Evolutionary conservation across 2,113 vertebrate species (phyloP).

Genomic region (Amphilophus citrinellus): DNA sequence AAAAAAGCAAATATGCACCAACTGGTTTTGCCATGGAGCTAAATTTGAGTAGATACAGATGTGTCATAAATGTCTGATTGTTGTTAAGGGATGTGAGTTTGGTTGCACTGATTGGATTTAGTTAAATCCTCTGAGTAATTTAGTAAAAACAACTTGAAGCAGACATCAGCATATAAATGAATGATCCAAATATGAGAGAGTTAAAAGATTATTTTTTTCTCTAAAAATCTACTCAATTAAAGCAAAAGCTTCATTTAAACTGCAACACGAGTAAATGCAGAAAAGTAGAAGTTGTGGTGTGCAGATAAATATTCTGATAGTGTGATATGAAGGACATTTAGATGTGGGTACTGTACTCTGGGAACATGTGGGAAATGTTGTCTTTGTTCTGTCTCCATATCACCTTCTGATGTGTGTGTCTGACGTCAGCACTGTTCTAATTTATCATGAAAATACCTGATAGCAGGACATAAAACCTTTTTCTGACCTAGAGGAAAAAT

Average conservation of each 20-base stretch:
- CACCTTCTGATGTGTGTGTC: not conserved
- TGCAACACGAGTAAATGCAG: not conserved
- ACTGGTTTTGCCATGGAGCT: too few relatives aligned
- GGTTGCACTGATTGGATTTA: too few relatives aligned
- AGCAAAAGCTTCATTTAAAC: not conserved
- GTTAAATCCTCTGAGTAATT: too few relatives aligned
- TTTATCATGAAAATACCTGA: not conserved
- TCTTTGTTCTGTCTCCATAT: not conserved
- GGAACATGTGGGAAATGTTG: too few relatives aligned
- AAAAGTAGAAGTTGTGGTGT: not conserved
- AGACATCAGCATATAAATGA: not conserved
- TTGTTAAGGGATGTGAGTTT: too few relatives aligned
- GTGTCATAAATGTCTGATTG: too few relatives aligned
- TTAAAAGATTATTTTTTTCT: not conserved
- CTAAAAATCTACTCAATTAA: not conserved
- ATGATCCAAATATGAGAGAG: not conserved
- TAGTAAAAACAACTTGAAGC: not conserved
- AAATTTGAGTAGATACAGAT: too few relatives aligned
- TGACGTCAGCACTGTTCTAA: constrained; percentile 1
- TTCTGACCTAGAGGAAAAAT: not conserved
- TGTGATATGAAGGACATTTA: not conserved
- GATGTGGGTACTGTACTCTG: not conserved
- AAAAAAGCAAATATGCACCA: too few relatives aligned
- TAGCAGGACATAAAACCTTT: not conserved
- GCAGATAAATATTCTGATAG: not conserved